Percentiles rank a stretch among this genome's conserved stretches.
Evolutionary conservation across 1,140 invertebrate species (phyloP).

Genomic region (Heliconius melpomene): DNA sequence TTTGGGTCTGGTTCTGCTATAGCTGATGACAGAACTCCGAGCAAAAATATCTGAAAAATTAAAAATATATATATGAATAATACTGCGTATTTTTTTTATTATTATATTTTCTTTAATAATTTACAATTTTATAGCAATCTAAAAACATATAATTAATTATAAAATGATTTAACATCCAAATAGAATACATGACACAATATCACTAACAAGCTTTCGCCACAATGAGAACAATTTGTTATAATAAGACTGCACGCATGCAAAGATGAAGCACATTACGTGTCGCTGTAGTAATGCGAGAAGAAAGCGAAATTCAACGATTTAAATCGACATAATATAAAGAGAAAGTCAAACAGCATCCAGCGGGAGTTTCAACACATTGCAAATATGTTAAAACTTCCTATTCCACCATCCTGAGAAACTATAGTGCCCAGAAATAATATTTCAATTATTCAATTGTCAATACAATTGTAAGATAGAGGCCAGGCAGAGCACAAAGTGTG

Average conservation of each 20-base stretch:
- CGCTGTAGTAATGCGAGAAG: slow-evolving; percentile 47
- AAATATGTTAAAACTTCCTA: slow-evolving; percentile 46
- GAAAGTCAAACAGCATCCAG: slow-evolving; percentile 49
- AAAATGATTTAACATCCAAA: background rate
- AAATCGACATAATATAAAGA: slow-evolving; percentile 48
- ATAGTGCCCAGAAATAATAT: background rate
- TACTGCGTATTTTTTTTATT: background rate
- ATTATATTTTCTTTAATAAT: background rate
- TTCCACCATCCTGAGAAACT: slow-evolving; percentile 20
- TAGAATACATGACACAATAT: slow-evolving; percentile 3
- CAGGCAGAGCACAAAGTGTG: no score
- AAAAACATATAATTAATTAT: background rate
- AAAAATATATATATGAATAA: slow-evolving; percentile 12
- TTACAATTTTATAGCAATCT: no score
- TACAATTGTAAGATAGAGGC: background rate
- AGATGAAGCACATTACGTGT: slow-evolving; percentile 48
- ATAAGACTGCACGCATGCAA: slow-evolving; percentile 36
- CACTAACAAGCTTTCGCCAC: slow-evolving; percentile 27
- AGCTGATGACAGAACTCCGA: slow-evolving; percentile 43
- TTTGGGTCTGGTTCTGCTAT: slow-evolving; percentile 65
- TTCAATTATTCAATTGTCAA: background rate
- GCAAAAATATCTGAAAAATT: slow-evolving; percentile 55
- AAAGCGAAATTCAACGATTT: slow-evolving; percentile 52
- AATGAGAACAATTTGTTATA: slow-evolving; percentile 26
- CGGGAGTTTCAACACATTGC: slow-evolving; percentile 40